Base-by-base conservation (phyloP, 2,113 vertebrate genomes). In the Nyctibius bracteatus region DNA sequence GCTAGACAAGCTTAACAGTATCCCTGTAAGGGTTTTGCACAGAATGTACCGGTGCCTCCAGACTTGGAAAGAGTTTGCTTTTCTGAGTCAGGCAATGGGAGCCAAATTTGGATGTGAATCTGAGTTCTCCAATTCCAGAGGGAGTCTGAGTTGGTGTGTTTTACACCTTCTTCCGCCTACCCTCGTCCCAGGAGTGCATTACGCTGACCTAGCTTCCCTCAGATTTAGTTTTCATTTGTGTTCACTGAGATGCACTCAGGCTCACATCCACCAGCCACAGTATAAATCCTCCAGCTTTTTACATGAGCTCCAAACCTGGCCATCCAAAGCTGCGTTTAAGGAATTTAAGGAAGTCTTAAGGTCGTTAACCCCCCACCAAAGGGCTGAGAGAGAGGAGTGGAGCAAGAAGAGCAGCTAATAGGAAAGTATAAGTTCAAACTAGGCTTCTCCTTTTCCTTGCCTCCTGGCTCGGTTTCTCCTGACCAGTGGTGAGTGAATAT, bases 41-140 rank as follows among this genome's bases (percentile, higher is more conserved):
- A 94, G 81, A 96, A 89, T 94, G 91, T 94, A 91, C 94, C 0
- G 73, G 81, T 95, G 91, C 95, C 91, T 97, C 73, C 83, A 96
- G 96, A 93, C 95, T 96, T 95, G 96, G 95, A 95, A 74, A 66
- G 83, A 84, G 68, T 94, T 92, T 0, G 9, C 46, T 84, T 95
- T 91, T 83, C 75, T 1, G 20, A 96, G 80, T 90, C 80, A 89
- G 92, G 70, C 33, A 2, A 68, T 57, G 52, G 75, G 35, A 96
- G 92, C 96, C 94, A 97, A 95, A 94, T 94, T 97, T 90, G 65
- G 90, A 96, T 93, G 94, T 96, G 95, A 96, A 92, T 93, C 92
- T 91, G 80, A 95, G 94, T 95, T 96, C 86, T 95, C 25, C 41
- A 86, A 17, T 46, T 94, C 96, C 81, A 15, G 27, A 96, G 90